phyloP scores from a whole-genome alignment of 2,113 vertebrate species.

The Dasyprocta punctata region DNA sequence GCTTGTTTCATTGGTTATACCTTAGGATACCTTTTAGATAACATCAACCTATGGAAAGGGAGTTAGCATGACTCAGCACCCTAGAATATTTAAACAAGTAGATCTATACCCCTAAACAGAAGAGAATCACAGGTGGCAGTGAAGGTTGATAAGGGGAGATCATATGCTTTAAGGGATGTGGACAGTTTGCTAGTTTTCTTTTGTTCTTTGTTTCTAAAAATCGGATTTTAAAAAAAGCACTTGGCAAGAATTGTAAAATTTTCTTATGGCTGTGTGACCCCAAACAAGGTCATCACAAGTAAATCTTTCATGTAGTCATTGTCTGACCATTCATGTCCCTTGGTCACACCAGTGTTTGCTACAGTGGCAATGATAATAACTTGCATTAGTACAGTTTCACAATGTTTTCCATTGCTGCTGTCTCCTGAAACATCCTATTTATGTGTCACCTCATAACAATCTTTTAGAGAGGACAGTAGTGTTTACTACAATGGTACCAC shows the following conservation, averaged over 20 bases:
- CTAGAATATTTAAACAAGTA: neutral
- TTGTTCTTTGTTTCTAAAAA: neutral
- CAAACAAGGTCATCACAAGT: neutral
- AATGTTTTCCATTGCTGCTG: neutral
- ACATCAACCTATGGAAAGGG: neutral
- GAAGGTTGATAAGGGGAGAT: neutral
- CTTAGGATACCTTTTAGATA: neutral
- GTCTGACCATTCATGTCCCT: neutral
- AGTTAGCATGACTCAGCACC: neutral
- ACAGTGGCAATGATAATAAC: neutral
- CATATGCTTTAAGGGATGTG: accelerated
- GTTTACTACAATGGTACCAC: neutral
- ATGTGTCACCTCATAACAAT: neutral
- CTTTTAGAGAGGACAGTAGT: neutral
- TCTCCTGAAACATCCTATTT: neutral
- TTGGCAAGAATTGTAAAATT: neutral
- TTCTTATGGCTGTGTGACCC: neutral
- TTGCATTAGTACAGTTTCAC: neutral
- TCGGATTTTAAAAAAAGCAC: neutral
- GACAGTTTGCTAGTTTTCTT: neutral
- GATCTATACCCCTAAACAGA: neutral
- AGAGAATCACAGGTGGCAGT: neutral
- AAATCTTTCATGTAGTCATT: conserved; percentile 40
- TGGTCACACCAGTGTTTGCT: neutral
- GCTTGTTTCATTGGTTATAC: neutral